Evolutionary conservation across 2,888 invertebrate genomes (phyloP).

Genomic region (Drosophila sordidapex): DNA sequence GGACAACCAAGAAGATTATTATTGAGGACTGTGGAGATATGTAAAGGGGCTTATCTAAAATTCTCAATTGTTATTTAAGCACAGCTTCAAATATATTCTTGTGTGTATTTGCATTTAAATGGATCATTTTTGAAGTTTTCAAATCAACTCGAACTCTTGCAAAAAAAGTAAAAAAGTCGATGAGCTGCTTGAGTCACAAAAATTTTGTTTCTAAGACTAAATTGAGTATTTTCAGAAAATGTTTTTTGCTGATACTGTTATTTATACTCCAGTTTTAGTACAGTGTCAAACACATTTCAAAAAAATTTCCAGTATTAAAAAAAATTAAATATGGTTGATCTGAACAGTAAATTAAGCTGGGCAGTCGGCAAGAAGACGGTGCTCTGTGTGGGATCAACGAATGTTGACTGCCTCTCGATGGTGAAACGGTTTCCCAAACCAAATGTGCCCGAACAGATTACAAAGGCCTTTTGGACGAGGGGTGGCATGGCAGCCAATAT

Average conservation of each 20-base stretch:
- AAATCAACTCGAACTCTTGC: not conserved
- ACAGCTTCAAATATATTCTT: not conserved
- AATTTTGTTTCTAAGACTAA: not conserved
- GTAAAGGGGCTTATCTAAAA: slow-evolving; percentile 21
- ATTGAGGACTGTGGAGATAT: slow-evolving; percentile 94
- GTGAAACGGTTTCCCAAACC: slow-evolving; percentile 87
- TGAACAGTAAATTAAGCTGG: slow-evolving; percentile 40
- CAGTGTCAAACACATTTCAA: not conserved
- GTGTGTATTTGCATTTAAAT: not conserved
- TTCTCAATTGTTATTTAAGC: not conserved
- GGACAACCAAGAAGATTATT: slow-evolving; percentile 91
- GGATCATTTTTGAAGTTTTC: not conserved
- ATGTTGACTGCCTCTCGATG: slow-evolving; percentile 88
- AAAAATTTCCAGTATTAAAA: not conserved
- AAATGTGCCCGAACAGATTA: slow-evolving; percentile 86
- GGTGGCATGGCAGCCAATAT: slow-evolving; percentile 90
- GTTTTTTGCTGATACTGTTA: not conserved
- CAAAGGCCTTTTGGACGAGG: slow-evolving; percentile 87
- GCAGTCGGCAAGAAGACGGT: slow-evolving; percentile 58
- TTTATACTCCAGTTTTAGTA: not conserved
- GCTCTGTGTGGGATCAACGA: slow-evolving; percentile 87
- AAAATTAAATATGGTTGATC: slow-evolving; percentile 19
- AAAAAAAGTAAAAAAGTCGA: not conserved
- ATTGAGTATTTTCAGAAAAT: not conserved
- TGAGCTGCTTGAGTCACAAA: not conserved